Base-by-base conservation (phyloP, 2,888 invertebrate species). In the Drosophila buzzatii region DNA sequence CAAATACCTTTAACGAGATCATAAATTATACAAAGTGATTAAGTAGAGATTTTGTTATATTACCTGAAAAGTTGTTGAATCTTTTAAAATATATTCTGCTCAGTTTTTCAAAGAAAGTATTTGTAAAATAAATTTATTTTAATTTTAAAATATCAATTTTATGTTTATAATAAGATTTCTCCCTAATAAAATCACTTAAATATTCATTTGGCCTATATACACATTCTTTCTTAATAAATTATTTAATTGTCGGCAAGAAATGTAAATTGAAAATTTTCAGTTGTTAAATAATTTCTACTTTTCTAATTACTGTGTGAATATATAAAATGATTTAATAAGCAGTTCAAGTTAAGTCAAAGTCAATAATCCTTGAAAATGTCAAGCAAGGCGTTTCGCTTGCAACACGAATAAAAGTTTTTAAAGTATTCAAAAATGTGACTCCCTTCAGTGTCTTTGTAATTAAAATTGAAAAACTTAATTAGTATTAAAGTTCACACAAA, bases 1-100 rank as follows among this genome's bases (percentile, higher is more conserved):
- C 35, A 39, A 66, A 66, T 33, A 37, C 37, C 27, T 66, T 33
- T 39, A 53, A 45, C 37, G 16, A 12, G 35, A 51, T 64, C 49
- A 18, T 51, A 7, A 20, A 44, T 44, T 42, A 18, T 3, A 41
- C 27, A n/a, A 41, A n/a, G 18, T 41, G n/a, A 41, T 6, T 41
- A 18, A n/a, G n/a, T 9, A 1, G 9, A 41, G n/a, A 41, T 18
- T 41, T 45, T 16, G 5, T 2, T 16, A 16, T 20, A 16, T 44
- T 44, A 8, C 6, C 18, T 31, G 7, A 27, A 47, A 16, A 14
- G 14, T 12, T 23, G 37, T 39, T 3, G 7, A 27, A 27, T 27
- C 5, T 27, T 27, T 27, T 6, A 3, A 27, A 27, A 39, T 37
- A 14, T 37, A 5, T 37, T 3, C 37, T 37, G 14, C 14, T 6